Base-by-base conservation (phyloP, 2,888 invertebrate species). In the Formica aserva region DNA sequence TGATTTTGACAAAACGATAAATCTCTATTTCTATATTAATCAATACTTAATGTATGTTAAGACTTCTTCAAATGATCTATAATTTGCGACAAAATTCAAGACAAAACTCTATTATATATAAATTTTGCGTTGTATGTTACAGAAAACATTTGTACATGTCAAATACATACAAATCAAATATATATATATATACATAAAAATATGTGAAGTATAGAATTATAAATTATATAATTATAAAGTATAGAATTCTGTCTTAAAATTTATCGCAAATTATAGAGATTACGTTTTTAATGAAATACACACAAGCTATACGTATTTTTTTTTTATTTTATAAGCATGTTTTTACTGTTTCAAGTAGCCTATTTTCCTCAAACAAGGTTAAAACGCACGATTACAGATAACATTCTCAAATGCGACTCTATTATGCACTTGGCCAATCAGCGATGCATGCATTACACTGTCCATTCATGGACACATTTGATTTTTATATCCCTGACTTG, bases 401-500 rank as follows among this genome's bases (percentile, higher is more conserved):
- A 41, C 15, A 13, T 41, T 8, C 41, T 74, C 9, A 32, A n/a
- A 35, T 9, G 0, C 3, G 22, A 66, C 18, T 35, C 8, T 52
- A n/a, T 48, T 8, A 18, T 18, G 48, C 22, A 66, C 5, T 66
- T 26, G 13, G 26, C 15, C 32, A 48, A 75, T 75, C 32, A 45
- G 15, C 13, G 32, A 22, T 75, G 41, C 45, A 15, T 29, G 45
- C 63, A 32, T 63, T 9, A 15, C 8, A n/a, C n/a, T 35, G n/a
- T 63, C 41, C 13, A 22, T 8, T 4, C 48, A 52, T 13, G 48
- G 35, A 26, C 29, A 13, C 26, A 66, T 76, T 48, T 26, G 32
- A 76, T 66, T 76, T 66, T 35, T 66, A 18, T 11, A 66, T 26
- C 67, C 76, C 66, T 76, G 76, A 76, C 35, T 18, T 8, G 26